Percentiles rank a stretch among this genome's conserved stretches.
phyloP scores from a whole-genome alignment of 2,888 invertebrate species.

The Eremobia ochroleuca region DNA sequence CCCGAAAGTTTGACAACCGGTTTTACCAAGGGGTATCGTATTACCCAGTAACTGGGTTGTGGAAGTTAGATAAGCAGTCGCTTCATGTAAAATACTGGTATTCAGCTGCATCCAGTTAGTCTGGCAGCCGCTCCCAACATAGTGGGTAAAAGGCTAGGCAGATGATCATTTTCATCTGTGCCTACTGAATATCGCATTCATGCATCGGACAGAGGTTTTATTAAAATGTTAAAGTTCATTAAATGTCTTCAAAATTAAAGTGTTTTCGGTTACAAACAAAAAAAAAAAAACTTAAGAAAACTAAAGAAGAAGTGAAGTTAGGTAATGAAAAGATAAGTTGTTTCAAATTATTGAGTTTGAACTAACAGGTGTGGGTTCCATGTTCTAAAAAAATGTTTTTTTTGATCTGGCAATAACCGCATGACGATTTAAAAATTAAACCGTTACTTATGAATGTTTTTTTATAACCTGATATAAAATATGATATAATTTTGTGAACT shows the following conservation, averaged over 20 bases:
- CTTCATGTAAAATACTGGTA: no score
- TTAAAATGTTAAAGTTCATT: background rate
- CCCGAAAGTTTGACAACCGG: no score
- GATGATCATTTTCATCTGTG: background rate
- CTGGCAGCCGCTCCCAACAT: no score
- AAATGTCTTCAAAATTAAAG: background rate
- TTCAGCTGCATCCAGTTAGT: no score
- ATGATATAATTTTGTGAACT: conserved; percentile 29
- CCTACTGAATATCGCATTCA: background rate
- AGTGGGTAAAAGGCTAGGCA: no score
- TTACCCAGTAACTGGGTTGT: no score
- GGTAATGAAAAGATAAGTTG: conserved; percentile 64
- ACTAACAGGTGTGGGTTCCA: conserved; percentile 71
- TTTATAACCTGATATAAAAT: conserved; percentile 25
- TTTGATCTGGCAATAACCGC: conserved; percentile 66
- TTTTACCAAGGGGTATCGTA: no score
- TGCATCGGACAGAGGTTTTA: conserved; percentile 1
- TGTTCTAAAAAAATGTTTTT: conserved; percentile 53
- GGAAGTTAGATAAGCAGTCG: no score
- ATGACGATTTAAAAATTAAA: conserved; percentile 44
- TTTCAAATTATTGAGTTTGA: conserved; percentile 64
- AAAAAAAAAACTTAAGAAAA: conserved; percentile 8
- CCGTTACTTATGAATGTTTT: conserved; percentile 30
- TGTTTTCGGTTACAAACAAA: conserved; percentile 15
- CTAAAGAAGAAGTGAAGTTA: no score